Evolutionary conservation across 92 coral and sea anemone species (phyloP).

Genomic region (Diadumene lineata): DNA sequence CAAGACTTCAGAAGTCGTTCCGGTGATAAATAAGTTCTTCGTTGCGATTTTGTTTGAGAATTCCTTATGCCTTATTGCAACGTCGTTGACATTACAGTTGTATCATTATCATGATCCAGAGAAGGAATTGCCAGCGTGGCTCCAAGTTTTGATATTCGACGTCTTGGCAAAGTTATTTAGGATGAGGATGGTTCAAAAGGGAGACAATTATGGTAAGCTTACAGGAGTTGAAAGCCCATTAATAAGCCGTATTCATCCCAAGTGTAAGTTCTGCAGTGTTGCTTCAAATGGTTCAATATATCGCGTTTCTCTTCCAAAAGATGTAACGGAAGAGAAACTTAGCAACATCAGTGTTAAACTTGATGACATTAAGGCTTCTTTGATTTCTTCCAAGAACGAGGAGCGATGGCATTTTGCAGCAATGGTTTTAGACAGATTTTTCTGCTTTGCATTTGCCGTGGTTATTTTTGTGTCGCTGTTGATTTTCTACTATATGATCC

Average conservation of each 20-base stretch:
- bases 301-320: conserved; percentile 24
- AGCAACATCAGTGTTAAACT: conserved; percentile 58
- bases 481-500: conserved; percentile 75
- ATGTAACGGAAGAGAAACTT: conserved; percentile 52
- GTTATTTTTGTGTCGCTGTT: conserved; percentile 64
- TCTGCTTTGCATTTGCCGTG: conserved; percentile 53
- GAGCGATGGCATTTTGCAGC: conserved; percentile 88
- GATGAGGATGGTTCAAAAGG: conserved; percentile 28
- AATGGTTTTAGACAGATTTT: conserved; percentile 79
- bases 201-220: background rate
- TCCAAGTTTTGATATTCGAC: conserved; percentile 52
- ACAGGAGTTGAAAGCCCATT: conserved; percentile 13
- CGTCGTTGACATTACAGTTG: conserved; percentile 74
- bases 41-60: conserved; percentile 78
- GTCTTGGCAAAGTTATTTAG: conserved; percentile 54
- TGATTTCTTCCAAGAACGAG: conserved; percentile 42
- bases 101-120: conserved; percentile 79
- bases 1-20: conserved; percentile 79
- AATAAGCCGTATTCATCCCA: conserved; percentile 14
- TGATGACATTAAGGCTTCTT: conserved; percentile 40
- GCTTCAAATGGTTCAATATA: conserved; percentile 23
- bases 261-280: conserved; percentile 36
- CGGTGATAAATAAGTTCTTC: conserved; percentile 83
- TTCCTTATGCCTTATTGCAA: conserved; percentile 71
- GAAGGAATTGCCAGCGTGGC: conserved; percentile 53